phyloP scores from a whole-genome alignment of 2,113 vertebrate species.

The Phaethon lepturus region DNA sequence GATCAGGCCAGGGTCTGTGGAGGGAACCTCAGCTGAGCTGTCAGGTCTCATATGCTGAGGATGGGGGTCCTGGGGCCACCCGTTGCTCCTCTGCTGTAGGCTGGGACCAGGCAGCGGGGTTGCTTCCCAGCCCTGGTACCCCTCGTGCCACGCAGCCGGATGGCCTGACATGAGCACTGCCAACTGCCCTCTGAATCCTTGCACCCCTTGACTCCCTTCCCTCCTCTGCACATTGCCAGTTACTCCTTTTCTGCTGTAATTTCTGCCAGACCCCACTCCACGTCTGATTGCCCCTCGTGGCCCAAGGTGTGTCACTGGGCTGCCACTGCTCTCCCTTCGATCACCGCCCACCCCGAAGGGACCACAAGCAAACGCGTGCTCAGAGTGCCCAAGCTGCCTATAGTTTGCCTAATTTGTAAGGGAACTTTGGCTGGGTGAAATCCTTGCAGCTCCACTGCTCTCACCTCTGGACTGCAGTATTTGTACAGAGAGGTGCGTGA shows the following conservation, averaged over 20 bases:
- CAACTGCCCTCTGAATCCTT: background rate
- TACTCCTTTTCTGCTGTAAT: background rate
- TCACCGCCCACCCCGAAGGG: background rate
- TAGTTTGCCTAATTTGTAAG: background rate
- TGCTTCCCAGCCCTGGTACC: background rate
- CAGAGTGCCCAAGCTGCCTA: background rate
- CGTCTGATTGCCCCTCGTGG: background rate
- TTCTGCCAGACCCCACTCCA: background rate
- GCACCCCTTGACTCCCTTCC: background rate
- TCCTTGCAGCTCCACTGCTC: background rate
- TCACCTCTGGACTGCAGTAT: background rate
- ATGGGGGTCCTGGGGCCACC: background rate
- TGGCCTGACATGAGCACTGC: rapidly evolving
- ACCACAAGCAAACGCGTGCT: background rate
- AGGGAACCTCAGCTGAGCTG: background rate
- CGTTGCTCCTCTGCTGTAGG: rapidly evolving
- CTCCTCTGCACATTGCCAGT: background rate
- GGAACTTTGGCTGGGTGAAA: background rate
- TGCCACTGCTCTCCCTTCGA: background rate
- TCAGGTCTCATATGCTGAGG: rapidly evolving
- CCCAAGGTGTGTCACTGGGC: background rate
- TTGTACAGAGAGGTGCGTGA: background rate
- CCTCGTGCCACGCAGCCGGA: rapidly evolving
- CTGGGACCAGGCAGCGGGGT: background rate
- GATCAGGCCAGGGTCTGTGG: rapidly evolving